Evolutionary conservation across 2,113 vertebrate species (phyloP).

Genomic region (Hirundichthys speculiger): DNA sequence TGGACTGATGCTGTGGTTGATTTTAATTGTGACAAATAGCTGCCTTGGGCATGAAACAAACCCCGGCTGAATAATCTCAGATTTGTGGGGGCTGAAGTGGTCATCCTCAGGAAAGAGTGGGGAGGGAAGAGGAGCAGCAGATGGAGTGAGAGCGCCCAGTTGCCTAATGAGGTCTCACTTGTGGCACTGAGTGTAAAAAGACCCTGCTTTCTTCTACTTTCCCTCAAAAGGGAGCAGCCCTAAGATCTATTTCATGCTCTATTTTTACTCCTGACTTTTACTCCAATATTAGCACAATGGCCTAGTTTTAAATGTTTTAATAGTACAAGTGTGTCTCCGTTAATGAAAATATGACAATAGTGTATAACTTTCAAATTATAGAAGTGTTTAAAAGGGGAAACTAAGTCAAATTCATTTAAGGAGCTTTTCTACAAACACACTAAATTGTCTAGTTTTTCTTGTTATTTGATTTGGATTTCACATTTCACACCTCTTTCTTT

Average conservation of each 20-base stretch:
- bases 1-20: not conserved
- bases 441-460: constrained; percentile 24
- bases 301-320: constrained; percentile 73
- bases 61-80: constrained; percentile 21
- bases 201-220: constrained; percentile 61
- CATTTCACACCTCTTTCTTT: constrained; percentile 41
- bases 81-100: constrained; percentile 60
- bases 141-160: constrained; percentile 67
- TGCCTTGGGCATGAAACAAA: not conserved
- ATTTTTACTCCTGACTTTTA: constrained; percentile 79
- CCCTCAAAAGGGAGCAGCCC: constrained; percentile 77
- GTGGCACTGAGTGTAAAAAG: constrained; percentile 56
- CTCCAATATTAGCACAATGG: constrained; percentile 82
- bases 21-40: constrained; percentile 25
- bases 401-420: not conserved
- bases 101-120: constrained; percentile 58
- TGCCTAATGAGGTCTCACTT: constrained; percentile 76
- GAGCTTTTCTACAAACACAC: not conserved
- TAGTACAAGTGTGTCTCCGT: constrained; percentile 47
- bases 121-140: constrained; percentile 59
- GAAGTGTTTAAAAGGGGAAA: constrained; percentile 1
- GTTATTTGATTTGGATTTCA: constrained; percentile 41
- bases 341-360: constrained; percentile 48
- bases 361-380: constrained; percentile 1
- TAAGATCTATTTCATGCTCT: constrained; percentile 84